Conservation (phyloP, 2,113 vertebrate genomes). For the Microcebus ravelobensis region DNA sequence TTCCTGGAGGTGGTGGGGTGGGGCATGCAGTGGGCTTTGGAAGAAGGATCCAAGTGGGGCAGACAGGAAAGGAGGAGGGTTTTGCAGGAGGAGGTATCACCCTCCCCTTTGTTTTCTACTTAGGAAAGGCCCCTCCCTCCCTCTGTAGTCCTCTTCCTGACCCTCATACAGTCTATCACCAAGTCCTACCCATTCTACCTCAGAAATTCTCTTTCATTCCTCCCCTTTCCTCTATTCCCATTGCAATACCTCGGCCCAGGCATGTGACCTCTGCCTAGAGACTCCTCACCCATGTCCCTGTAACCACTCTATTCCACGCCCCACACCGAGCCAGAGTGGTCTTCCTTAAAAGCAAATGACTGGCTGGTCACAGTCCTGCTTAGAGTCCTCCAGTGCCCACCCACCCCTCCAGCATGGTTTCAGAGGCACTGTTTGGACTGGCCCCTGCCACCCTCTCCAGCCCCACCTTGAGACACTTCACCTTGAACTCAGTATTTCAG, state of each 20-base stretch:
- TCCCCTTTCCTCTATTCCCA: background rate
- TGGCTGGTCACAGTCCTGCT: background rate
- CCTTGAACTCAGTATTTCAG: background rate
- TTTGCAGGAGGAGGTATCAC: background rate
- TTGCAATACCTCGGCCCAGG: background rate
- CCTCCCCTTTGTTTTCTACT: background rate
- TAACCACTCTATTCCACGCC: background rate
- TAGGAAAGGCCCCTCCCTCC: background rate
- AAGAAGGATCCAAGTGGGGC: background rate
- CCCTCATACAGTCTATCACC: background rate
- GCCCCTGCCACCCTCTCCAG: background rate
- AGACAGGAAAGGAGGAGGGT: background rate
- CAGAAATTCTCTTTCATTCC: background rate
- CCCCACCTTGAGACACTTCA: background rate
- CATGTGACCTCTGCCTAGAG: background rate
- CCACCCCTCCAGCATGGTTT: background rate
- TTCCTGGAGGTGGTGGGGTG: background rate
- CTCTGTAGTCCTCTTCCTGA: background rate
- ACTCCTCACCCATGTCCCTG: background rate
- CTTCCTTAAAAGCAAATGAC: background rate
- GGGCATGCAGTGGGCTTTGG: background rate
- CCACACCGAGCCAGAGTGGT: background rate
- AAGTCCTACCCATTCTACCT: background rate
- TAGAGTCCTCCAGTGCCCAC: background rate
- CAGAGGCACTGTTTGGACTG: background rate